These are phyloP conservation scores for Tenrec ecaudatus DNA, from an alignment of 2,113 vertebrate species.

Conservation along the genomic window DNA sequence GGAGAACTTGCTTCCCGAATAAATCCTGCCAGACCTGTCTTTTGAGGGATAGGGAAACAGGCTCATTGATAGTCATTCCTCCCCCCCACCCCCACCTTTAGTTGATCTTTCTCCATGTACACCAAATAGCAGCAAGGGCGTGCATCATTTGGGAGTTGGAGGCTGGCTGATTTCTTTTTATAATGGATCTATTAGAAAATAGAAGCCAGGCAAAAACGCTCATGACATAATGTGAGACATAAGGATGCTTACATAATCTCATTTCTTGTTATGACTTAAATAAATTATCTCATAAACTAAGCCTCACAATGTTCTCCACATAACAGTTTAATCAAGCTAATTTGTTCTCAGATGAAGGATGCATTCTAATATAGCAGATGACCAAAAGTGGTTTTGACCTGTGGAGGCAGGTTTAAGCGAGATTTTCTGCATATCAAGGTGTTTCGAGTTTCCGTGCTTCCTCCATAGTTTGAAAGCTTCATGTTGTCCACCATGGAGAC, in stretches of 20 bases:
- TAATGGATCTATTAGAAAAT: slow-evolving; percentile 39
- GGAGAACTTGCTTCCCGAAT: not conserved
- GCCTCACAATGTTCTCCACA: not conserved
- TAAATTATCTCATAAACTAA: slow-evolving; percentile 57
- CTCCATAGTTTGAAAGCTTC: not conserved
- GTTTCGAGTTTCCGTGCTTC: not conserved
- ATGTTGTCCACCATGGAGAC: too few species aligned
- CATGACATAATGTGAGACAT: slow-evolving; percentile 59
- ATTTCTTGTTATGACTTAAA: slow-evolving; percentile 56
- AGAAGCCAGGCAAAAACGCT: slow-evolving; percentile 54
- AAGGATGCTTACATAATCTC: slow-evolving; percentile 21
- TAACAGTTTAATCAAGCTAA: slow-evolving; percentile 35
- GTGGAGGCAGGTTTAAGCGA: not conserved
- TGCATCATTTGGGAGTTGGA: slow-evolving; percentile 40
- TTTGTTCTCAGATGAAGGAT: slow-evolving; percentile 48
- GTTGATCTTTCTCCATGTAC: slow-evolving; percentile 35
- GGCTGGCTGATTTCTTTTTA: slow-evolving; percentile 29
- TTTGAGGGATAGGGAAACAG: not conserved
- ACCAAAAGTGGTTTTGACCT: not conserved
- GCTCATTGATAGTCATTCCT: not conserved
- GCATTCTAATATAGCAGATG: not conserved
- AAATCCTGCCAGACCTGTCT: not conserved
- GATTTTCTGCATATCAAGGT: not conserved
- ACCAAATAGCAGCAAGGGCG: not conserved
- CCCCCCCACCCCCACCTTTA: too few species aligned